Evolutionary conservation across 2,888 invertebrate genomes (phyloP).

Genomic region (Sphaerophoria rueppellii): DNA sequence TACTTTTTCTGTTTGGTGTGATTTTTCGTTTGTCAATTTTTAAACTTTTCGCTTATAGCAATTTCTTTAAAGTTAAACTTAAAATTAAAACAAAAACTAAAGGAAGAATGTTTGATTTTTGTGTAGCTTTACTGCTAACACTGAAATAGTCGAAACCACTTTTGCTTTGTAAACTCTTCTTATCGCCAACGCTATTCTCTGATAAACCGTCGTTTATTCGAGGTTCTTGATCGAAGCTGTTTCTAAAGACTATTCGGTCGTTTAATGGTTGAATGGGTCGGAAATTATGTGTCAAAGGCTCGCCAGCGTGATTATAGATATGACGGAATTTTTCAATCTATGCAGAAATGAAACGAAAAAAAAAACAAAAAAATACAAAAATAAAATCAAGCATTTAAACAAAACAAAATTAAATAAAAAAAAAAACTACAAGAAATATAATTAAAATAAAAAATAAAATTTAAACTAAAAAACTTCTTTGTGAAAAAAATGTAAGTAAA

Average conservation of each 20-base stretch:
- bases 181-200: constrained; percentile 17
- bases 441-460: constrained; percentile 15
- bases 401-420: not conserved
- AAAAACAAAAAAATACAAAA: constrained; percentile 24
- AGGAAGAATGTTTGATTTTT: not conserved
- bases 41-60: not conserved
- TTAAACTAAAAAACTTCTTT: not conserved
- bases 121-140: not conserved
- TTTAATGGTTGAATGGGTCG: constrained; percentile 91
- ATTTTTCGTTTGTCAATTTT: not conserved
- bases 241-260: constrained; percentile 85
- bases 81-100: constrained; percentile 22
- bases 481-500: too few species aligned
- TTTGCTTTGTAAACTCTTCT: not conserved
- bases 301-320: constrained; percentile 86
- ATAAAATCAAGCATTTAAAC: constrained; percentile 6
- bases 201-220: not conserved
- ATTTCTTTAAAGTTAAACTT: constrained; percentile 17
- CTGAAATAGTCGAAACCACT: constrained; percentile 20
- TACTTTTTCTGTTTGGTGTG: constrained; percentile 50
- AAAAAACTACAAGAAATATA: not conserved
- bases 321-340: constrained; percentile 89
- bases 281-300: constrained; percentile 89
- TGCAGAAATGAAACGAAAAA: constrained; percentile 75
- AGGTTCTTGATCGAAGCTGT: not conserved